A percentile compares a stretch with the other conserved stretches of the same genome.
Conservation (phyloP, 2,113 vertebrate species). For the Ivindomyrus marchei region DNA sequence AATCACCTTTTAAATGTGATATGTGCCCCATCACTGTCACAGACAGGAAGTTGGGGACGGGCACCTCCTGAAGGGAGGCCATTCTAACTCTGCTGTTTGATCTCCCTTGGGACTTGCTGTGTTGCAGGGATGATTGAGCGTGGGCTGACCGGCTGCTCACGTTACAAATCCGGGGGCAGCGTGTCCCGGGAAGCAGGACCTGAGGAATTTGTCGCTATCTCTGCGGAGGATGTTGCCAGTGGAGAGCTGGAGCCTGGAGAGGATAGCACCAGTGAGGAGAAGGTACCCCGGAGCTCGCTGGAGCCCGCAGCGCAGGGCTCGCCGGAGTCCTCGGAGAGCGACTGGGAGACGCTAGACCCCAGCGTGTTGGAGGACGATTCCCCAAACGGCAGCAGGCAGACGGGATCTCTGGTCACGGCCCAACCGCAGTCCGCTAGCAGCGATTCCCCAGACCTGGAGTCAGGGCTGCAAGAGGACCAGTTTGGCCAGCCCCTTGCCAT, state of each 20-base stretch:
- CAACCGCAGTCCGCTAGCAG: conserved; percentile 66
- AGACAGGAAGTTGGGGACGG: not conserved
- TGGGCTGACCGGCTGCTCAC: conserved; percentile 84
- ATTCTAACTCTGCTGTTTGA: not conserved
- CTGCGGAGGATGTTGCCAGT: conserved; percentile 48
- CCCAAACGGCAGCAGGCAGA: conserved; percentile 45
- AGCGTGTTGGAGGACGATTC: conserved; percentile 68
- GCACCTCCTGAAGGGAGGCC: not conserved
- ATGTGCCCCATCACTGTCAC: not conserved
- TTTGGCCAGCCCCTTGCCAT: conserved; percentile 84
- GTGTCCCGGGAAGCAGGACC: conserved; percentile 66
- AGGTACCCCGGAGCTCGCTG: conserved; percentile 27
- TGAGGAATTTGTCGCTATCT: conserved; percentile 61
- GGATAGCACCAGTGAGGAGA: not conserved
- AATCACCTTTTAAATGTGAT: not conserved
- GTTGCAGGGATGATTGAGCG: conserved; percentile 86
- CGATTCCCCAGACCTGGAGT: conserved; percentile 73
- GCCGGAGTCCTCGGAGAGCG: conserved; percentile 83
- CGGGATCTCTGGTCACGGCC: conserved; percentile 71
- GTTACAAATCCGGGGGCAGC: conserved; percentile 78
- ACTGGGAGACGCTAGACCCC: conserved; percentile 94
- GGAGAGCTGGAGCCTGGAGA: conserved; percentile 17
- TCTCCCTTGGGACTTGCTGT: not conserved
- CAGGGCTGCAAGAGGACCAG: conserved; percentile 87
- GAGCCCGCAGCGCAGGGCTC: conserved; percentile 51